Conservation (phyloP, 2,888 invertebrate species). For the Amiota minor region DNA sequence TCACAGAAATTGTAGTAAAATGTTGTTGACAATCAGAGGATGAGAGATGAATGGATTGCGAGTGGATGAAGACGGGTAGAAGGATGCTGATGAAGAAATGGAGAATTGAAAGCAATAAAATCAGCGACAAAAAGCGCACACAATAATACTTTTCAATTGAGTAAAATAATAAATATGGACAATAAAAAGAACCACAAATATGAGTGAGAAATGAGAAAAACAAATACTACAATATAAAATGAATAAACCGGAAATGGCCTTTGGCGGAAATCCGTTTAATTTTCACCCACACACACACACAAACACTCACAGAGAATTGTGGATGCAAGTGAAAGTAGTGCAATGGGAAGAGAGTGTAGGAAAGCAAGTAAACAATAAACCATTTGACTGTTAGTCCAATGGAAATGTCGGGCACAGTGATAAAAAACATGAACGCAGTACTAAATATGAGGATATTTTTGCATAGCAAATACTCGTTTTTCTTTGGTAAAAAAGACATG, state of each 20-base stretch:
- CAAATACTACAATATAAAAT: constrained; percentile 16
- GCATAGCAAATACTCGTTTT: no score
- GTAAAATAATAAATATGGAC: not conserved
- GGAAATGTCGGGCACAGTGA: no score
- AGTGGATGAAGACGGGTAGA: no score
- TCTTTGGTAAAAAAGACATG: no score
- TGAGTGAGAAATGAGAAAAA: constrained; percentile 6
- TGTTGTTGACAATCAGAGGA: no score
- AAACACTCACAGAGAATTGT: not conserved
- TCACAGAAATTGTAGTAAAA: not conserved
- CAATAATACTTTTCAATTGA: constrained; percentile 18
- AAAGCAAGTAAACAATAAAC: no score
- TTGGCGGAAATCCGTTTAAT: constrained; percentile 66
- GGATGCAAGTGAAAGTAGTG: not conserved
- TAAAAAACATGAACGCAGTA: no score
- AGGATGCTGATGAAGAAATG: not conserved
- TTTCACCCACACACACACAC: constrained; percentile 45
- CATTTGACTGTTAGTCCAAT: no score
- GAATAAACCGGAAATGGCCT: constrained; percentile 56
- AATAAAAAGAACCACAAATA: constrained; percentile 7
- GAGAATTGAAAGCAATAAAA: constrained; percentile 4
- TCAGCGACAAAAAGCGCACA: constrained; percentile 8
- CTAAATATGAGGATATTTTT: no score
- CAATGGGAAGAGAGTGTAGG: no score
- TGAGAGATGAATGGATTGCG: no score